These are phyloP conservation scores for Chironomus tentans DNA, from an alignment of 2,888 invertebrate genomes.

Conservation along the genomic window DNA sequence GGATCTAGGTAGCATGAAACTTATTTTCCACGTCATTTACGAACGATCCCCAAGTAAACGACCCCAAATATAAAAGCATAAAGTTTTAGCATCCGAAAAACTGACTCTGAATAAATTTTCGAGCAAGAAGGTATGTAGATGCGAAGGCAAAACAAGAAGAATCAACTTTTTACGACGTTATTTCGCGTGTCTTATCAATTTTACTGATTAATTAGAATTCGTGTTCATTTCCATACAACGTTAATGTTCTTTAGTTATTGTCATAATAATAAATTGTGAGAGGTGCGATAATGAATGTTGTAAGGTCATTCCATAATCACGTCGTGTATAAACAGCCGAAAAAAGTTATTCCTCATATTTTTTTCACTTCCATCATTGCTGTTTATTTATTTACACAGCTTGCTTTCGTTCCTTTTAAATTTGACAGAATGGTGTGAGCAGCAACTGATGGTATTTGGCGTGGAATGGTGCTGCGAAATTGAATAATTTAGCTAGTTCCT, in stretches of 20 bases:
- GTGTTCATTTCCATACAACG: background rate
- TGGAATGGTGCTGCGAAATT: background rate
- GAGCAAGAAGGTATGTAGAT: background rate
- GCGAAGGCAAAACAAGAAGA: background rate
- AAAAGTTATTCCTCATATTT: no score
- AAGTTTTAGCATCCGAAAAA: background rate
- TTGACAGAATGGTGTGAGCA: background rate
- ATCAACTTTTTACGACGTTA: constrained; percentile 17
- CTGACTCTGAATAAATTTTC: background rate
- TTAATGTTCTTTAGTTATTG: background rate
- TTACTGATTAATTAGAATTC: constrained; percentile 25
- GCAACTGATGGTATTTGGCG: background rate
- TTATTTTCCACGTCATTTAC: no score
- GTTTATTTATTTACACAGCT: background rate
- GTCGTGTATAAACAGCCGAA: background rate
- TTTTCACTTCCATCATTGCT: no score
- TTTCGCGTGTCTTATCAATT: constrained; percentile 27
- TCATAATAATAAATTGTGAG: background rate
- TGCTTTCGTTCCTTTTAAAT: background rate
- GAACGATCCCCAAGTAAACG: no score
- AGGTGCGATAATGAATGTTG: background rate
- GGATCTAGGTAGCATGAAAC: no score
- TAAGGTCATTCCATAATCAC: background rate
- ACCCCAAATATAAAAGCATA: background rate
- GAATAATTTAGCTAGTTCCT: background rate